Evolutionary conservation across 1,140 invertebrate species (phyloP).

Genomic region (Cotesia chilonis): DNA sequence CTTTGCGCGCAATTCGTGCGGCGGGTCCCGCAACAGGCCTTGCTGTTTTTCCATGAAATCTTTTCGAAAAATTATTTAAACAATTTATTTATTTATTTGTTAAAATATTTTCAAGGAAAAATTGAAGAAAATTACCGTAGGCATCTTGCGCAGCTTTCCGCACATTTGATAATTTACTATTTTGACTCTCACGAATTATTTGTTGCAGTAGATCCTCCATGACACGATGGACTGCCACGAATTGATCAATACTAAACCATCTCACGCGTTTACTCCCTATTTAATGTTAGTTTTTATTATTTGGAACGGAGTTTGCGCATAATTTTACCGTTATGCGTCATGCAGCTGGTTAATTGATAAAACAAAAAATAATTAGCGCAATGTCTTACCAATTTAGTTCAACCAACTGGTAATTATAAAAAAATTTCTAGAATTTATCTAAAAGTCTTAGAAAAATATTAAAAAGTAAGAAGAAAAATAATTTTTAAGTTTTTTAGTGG

Average conservation of each 20-base stretch:
- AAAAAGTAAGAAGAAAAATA: too few relatives aligned
- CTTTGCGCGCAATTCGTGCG: slow-evolving; percentile 82
- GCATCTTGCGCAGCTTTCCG: slow-evolving; percentile 82
- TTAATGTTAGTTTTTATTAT: not conserved
- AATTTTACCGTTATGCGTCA: too few relatives aligned
- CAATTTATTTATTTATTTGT: slow-evolving; percentile 67
- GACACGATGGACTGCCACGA: slow-evolving; percentile 55
- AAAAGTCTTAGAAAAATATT: too few relatives aligned
- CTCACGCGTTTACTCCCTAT: slow-evolving; percentile 18
- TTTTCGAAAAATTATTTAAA: slow-evolving; percentile 62
- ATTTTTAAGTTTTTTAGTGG: too few relatives aligned
- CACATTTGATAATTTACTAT: slow-evolving; percentile 75
- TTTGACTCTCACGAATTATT: slow-evolving; percentile 79
- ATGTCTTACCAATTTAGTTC: too few relatives aligned
- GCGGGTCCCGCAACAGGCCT: slow-evolving; percentile 78
- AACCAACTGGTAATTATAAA: too few relatives aligned
- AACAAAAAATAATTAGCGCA: too few relatives aligned
- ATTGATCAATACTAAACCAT: slow-evolving; percentile 56
- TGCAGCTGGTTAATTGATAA: too few relatives aligned
- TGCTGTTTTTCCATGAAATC: slow-evolving; percentile 85
- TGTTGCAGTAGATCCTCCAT: slow-evolving; percentile 87
- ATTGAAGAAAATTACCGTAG: slow-evolving; percentile 70
- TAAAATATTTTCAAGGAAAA: not conserved
- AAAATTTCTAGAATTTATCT: too few relatives aligned
- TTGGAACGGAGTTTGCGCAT: not conserved